Conservation (phyloP, 2,888 invertebrate species). For the Sympetrum striolatum region DNA sequence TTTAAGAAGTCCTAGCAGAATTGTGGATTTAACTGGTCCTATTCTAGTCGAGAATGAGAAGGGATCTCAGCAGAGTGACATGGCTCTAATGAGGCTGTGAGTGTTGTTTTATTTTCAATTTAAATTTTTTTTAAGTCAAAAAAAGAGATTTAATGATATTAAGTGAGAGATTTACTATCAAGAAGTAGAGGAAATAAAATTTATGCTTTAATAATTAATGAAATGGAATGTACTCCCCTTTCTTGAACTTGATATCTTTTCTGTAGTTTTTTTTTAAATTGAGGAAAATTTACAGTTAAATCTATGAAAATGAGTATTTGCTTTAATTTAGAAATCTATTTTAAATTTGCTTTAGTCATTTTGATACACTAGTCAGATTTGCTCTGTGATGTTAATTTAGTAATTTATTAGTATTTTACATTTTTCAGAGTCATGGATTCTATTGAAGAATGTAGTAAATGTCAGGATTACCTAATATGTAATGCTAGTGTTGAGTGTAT, state of each 20-base stretch:
- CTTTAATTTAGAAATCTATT: neutral
- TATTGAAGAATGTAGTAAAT: constrained; percentile 89
- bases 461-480: constrained; percentile 77
- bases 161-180: too few species aligned
- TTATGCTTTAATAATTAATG: too few species aligned
- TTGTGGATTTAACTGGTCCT: constrained; percentile 75
- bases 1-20: constrained; percentile 76
- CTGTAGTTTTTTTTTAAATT: too few species aligned
- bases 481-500: constrained; percentile 83
- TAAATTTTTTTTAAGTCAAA: too few species aligned
- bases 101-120: constrained; percentile 54
- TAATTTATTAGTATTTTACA: neutral
- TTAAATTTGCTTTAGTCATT: too few species aligned
- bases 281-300: too few species aligned
- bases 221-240: too few species aligned
- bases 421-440: constrained; percentile 85
- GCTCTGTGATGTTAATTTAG: neutral
- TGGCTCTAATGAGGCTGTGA: constrained; percentile 83
- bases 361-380: neutral
- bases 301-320: too few species aligned
- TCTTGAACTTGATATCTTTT: too few species aligned
- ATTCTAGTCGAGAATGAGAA: constrained; percentile 67
- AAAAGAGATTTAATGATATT: too few species aligned
- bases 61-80: constrained; percentile 72
- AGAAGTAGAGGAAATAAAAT: too few species aligned